phyloP scores from a whole-genome alignment of 2,113 vertebrate genomes.

The Echinops telfairi region DNA sequence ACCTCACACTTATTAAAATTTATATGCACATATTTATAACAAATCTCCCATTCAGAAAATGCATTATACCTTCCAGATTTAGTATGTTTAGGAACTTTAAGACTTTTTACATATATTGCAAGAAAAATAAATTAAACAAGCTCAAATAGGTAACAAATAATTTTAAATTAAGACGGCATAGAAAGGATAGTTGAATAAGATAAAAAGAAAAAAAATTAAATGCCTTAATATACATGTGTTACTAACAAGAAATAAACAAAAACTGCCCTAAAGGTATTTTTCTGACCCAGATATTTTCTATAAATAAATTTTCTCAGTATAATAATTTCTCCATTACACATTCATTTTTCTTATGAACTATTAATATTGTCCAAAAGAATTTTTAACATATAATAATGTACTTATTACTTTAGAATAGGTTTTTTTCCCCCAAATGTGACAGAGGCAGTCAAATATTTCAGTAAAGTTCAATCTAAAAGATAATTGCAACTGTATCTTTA shows the following conservation, averaged over 20 bases:
- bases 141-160: constrained; percentile 48
- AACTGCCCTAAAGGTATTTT: neutral
- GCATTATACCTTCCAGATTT: neutral
- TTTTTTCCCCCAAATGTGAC: neutral
- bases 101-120: neutral
- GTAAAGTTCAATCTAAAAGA: neutral
- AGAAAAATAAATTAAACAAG: neutral
- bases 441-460: neutral
- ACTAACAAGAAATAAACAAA: constrained; percentile 35
- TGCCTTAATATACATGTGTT: neutral
- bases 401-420: neutral
- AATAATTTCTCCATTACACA: neutral
- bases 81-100: neutral
- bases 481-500: neutral
- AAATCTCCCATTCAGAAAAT: constrained; percentile 31
- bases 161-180: constrained; percentile 6
- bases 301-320: neutral
- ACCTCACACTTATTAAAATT: neutral
- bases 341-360: neutral
- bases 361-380: neutral
- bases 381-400: neutral
- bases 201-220: constrained; percentile 28
- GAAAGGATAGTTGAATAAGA: neutral
- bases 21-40: neutral
- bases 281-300: neutral